These are phyloP conservation scores for Morpho deidamia DNA, from an alignment of 2,888 invertebrate genomes.

Conservation along the genomic window DNA sequence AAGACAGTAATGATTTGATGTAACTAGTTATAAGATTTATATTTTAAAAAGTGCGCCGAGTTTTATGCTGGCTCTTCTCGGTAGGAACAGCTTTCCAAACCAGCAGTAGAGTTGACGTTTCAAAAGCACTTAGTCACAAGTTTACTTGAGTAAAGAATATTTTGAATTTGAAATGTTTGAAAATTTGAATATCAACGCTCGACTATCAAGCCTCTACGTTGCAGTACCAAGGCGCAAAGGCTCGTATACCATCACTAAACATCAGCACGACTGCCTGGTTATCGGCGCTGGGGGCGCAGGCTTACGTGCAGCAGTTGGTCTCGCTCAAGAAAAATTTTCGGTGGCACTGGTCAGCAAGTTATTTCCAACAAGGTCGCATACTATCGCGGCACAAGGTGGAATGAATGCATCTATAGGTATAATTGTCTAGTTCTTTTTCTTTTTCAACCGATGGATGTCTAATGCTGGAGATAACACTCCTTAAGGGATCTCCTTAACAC, in stretches of 20 bases:
- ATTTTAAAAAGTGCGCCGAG: too few species aligned
- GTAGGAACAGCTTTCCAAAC: too few species aligned
- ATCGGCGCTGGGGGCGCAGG: slow-evolving; percentile 98
- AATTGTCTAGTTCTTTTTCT: too few species aligned
- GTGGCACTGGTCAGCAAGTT: slow-evolving; percentile 97
- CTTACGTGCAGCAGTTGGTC: slow-evolving; percentile 94
- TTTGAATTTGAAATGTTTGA: background rate
- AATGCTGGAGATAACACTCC: too few species aligned
- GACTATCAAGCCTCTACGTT: background rate
- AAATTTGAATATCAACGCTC: background rate
- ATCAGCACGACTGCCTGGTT: slow-evolving; percentile 95
- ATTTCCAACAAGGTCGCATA: slow-evolving; percentile 98
- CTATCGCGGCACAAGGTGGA: slow-evolving; percentile 98
- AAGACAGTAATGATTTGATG: too few species aligned
- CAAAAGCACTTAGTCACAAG: too few species aligned
- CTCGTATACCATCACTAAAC: slow-evolving; percentile 83
- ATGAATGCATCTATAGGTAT: slow-evolving; percentile 97
- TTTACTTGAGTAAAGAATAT: too few species aligned
- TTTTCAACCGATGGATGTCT: too few species aligned
- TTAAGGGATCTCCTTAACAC: too few species aligned
- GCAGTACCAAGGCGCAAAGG: slow-evolving; percentile 5
- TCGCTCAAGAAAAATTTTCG: slow-evolving; percentile 94
- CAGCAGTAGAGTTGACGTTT: too few species aligned
- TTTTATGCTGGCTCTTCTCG: background rate
- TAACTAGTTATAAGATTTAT: too few species aligned